Conservation (phyloP, 2,888 invertebrate species). For the Archips xylosteana region DNA sequence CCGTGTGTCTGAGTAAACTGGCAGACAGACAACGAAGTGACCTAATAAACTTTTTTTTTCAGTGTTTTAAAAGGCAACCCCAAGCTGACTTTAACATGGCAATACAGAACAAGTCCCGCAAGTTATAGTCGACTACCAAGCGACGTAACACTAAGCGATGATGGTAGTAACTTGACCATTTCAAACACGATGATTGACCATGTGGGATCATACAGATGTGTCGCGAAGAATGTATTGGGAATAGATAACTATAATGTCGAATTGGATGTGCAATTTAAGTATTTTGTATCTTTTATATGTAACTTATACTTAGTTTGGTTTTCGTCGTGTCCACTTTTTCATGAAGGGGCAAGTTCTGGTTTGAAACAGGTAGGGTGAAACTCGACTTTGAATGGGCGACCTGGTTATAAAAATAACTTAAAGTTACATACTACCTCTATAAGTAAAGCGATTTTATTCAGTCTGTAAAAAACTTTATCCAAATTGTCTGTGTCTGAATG, state of each 20-base stretch:
- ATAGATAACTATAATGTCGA: conserved; percentile 60
- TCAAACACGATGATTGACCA: conserved; percentile 58
- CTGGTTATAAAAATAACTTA: no score
- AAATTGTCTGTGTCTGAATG: no score
- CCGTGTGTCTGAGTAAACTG: neutral
- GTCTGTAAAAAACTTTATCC: no score
- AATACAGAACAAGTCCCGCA: conserved; percentile 49
- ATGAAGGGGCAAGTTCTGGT: neutral
- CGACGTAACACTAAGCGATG: conserved; percentile 46
- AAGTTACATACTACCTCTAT: no score
- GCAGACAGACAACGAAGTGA: no score
- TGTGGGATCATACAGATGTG: conserved; percentile 69
- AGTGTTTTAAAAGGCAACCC: conserved; percentile 71
- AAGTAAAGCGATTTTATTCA: no score
- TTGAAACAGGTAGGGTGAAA: no score
- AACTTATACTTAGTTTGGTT: neutral
- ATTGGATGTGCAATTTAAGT: conserved; percentile 74
- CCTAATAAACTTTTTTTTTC: conserved; percentile 41
- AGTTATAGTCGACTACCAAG: conserved; percentile 50
- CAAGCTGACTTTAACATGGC: conserved; percentile 64
- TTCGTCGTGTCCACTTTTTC: neutral
- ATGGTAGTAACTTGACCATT: conserved; percentile 51
- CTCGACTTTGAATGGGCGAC: no score
- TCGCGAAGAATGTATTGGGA: conserved; percentile 68
- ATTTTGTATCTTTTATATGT: neutral